A percentile compares a stretch with the other conserved stretches of the same genome.
These are phyloP conservation scores for Leptinotarsa juncta DNA, from an alignment of 2,888 invertebrate genomes.

Conservation along the genomic window DNA sequence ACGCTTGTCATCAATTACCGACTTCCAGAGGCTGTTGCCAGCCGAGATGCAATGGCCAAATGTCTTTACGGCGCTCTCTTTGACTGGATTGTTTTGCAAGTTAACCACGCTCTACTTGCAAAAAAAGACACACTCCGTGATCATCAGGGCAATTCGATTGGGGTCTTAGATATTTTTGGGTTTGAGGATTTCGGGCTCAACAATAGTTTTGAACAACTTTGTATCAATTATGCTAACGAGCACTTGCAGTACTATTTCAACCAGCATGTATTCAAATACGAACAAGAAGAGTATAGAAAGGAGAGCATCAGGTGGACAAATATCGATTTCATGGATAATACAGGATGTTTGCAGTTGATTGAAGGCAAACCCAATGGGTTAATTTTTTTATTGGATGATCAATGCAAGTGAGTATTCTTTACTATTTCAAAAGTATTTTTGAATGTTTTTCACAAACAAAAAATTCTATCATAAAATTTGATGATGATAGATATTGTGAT, in stretches of 20 bases:
- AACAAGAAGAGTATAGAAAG: constrained; percentile 94
- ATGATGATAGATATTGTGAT: no score
- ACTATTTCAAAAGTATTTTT: background rate
- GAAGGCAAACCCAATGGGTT: constrained; percentile 92
- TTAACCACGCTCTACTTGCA: constrained; percentile 92
- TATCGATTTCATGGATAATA: constrained; percentile 96
- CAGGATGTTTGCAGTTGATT: constrained; percentile 91
- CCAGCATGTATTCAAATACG: constrained; percentile 98
- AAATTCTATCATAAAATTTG: no score
- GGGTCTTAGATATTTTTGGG: constrained; percentile 93
- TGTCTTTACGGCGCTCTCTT: constrained; percentile 96
- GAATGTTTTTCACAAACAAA: background rate
- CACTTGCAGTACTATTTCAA: constrained; percentile 98
- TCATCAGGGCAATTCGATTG: constrained; percentile 93
- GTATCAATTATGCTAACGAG: constrained; percentile 98
- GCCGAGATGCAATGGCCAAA: constrained; percentile 96
- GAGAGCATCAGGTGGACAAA: constrained; percentile 96
- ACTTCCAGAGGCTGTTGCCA: constrained; percentile 87
- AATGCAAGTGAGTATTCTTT: constrained; percentile 82
- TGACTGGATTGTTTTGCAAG: constrained; percentile 97
- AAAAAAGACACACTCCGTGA: constrained; percentile 89
- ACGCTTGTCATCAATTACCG: constrained; percentile 94
- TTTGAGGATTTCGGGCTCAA: constrained; percentile 94
- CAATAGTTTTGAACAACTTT: constrained; percentile 95
- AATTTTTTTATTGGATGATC: constrained; percentile 92